Evolutionary conservation across 2,113 vertebrate species (phyloP).

Genomic region (Anguilla japonica): DNA sequence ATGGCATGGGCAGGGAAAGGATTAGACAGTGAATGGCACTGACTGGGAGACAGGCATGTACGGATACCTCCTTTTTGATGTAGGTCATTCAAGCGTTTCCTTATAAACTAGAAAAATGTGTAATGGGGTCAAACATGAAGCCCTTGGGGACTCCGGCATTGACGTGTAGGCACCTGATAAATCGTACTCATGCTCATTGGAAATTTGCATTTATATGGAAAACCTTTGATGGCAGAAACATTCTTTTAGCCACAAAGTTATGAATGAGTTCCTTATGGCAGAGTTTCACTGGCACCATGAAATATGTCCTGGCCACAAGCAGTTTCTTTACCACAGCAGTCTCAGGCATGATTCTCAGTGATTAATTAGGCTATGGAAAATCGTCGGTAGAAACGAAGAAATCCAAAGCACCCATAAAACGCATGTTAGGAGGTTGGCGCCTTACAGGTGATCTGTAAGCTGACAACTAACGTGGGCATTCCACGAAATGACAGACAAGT

Average conservation of each 20-base stretch:
- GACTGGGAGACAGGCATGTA: neutral
- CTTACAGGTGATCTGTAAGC: neutral
- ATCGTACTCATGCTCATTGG: too few relatives aligned
- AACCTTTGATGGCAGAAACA: neutral
- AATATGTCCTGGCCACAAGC: neutral
- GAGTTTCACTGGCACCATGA: neutral
- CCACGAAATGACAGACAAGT: neutral
- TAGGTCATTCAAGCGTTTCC: neutral
- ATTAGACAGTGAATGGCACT: neutral
- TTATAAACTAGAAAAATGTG: neutral
- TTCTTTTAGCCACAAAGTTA: neutral
- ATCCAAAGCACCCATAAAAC: neutral
- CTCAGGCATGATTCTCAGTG: neutral
- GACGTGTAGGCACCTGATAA: too few relatives aligned
- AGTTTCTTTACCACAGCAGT: neutral
- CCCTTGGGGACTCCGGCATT: too few relatives aligned
- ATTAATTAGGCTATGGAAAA: neutral
- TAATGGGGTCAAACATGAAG: neutral
- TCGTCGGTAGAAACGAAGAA: neutral
- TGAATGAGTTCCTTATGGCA: neutral
- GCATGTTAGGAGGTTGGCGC: neutral
- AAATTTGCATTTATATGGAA: neutral
- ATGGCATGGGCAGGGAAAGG: neutral
- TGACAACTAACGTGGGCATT: neutral
- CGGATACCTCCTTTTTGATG: neutral